Evolutionary conservation across 2,797 vertebrate genomes (phyloP).

Genomic region (Esox lucius): DNA sequence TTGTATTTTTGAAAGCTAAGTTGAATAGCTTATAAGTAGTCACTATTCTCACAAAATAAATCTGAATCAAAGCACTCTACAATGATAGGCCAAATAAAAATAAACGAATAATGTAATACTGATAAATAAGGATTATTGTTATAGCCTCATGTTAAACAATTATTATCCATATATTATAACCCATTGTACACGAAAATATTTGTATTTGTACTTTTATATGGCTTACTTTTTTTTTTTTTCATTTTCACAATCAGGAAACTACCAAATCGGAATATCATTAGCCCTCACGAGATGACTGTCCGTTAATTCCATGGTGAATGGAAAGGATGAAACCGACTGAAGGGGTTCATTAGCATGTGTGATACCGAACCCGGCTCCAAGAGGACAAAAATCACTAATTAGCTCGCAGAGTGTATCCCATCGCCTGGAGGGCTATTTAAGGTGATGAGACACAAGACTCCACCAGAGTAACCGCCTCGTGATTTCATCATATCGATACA

Average conservation of each 20-base stretch:
- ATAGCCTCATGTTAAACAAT: background rate
- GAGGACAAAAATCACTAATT: conserved; percentile 98
- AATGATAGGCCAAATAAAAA: background rate
- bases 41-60: background rate
- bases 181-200: background rate
- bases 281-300: conserved; percentile 80
- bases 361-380: conserved; percentile 79
- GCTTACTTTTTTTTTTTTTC: background rate
- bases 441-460: conserved; percentile 50
- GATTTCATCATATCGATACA: conserved; percentile 33
- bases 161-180: background rate
- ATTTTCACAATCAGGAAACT: background rate
- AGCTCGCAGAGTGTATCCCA: conserved; percentile 80
- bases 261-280: conserved; percentile 24
- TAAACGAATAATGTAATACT: background rate
- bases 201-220: background rate
- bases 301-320: conserved; percentile 83
- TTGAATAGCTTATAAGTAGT: background rate
- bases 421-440: conserved; percentile 83
- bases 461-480: conserved; percentile 30
- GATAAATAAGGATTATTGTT: background rate
- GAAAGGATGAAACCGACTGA: conserved; percentile 81
- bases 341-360: conserved; percentile 92
- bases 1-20: conserved; percentile 27
- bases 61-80: background rate